Base-by-base conservation (phyloP, 2,113 vertebrate species). In the Phylloscopus whistleri region DNA sequence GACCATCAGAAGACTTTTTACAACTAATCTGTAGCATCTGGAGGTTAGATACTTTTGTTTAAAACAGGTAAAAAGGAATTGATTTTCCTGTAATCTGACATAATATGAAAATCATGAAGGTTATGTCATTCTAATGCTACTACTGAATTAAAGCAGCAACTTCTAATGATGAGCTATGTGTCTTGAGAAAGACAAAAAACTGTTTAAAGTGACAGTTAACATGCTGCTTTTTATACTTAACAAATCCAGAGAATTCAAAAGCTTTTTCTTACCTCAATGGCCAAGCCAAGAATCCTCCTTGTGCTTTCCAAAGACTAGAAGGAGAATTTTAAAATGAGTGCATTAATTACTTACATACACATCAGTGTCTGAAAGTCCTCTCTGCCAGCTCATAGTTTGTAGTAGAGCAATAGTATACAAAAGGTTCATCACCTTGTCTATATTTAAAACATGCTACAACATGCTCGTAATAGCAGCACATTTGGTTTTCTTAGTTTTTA, bases 251-350 rank as follows among this genome's bases (percentile, higher is more conserved):
- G n/a, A 89, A 73, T 28, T 81, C 3, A 62, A 82, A 89, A 93
- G 23, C 17, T 73, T 60, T 93, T 93, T 27, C 98, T 99, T 98
- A 99, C 99, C 99, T 99, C 99, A 91, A 99, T 98, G 41, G 99
- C 98, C 98, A 99, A 84, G 94, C 98, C 98, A 87, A 99, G 98
- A 98, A 99, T 99, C 97, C 99, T 98, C 76, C 99, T 98, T 70
- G 99, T 99, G 96, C 99, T 99, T 97, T 99, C 99, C 98, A 99
- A 98, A 63, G 99, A 99, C 99, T 99, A 97, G 37, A 85, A 88
- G 83, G 49, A 94, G 60, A 89, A 92, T 89, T 89, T 93, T 52
- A 43, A 88, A 56, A 43, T 30, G 2, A 89, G 19, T 5, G 8
- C 1, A 4, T 63, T 39, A 80, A 67, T 39, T 44, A 43, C 27